Conservation (phyloP, 2,888 invertebrate genomes). For the Therioaphis trifolii region DNA sequence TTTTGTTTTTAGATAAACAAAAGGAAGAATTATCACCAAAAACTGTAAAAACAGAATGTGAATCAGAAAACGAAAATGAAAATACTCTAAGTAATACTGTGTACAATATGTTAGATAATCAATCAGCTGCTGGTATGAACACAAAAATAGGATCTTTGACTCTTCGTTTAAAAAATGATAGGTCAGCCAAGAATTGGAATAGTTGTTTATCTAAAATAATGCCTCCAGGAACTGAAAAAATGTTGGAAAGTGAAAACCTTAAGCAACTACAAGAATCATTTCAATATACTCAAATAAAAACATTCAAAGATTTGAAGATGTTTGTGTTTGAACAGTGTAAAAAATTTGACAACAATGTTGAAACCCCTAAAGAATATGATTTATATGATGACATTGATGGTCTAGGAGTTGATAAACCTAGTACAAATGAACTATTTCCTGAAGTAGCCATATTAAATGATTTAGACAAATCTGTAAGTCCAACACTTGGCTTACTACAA, state of each 20-base stretch:
- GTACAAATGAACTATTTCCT: slow-evolving; percentile 82
- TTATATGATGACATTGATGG: slow-evolving; percentile 84
- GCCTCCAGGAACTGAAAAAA: slow-evolving; percentile 46
- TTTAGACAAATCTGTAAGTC: slow-evolving; percentile 70
- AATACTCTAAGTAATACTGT: slow-evolving; percentile 47
- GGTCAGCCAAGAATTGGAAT: slow-evolving; percentile 38
- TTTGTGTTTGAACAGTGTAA: slow-evolving; percentile 53
- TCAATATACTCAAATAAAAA: slow-evolving; percentile 26
- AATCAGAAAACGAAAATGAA: slow-evolving; percentile 53
- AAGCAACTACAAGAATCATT: slow-evolving; percentile 41
- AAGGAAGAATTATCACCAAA: slow-evolving; percentile 29
- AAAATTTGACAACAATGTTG: slow-evolving; percentile 41
- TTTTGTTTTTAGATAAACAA: slow-evolving; percentile 48
- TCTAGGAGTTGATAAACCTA: slow-evolving; percentile 82
- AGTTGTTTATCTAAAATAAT: slow-evolving; percentile 52
- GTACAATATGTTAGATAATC: slow-evolving; percentile 33
- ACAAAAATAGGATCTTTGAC: slow-evolving; percentile 53
- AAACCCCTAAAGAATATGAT: slow-evolving; percentile 74
- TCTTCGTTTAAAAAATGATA: slow-evolving; percentile 37
- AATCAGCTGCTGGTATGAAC: slow-evolving; percentile 8
- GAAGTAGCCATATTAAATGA: slow-evolving; percentile 81
- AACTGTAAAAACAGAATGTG: slow-evolving; percentile 14
- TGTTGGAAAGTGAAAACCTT: slow-evolving; percentile 50
- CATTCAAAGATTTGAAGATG: slow-evolving; percentile 50
- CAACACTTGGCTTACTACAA: slow-evolving; percentile 19